A percentile compares a stretch with the other conserved stretches of the same genome.
Conservation (phyloP, 2,888 invertebrate genomes). For the Agonopterix subpropinquella region DNA sequence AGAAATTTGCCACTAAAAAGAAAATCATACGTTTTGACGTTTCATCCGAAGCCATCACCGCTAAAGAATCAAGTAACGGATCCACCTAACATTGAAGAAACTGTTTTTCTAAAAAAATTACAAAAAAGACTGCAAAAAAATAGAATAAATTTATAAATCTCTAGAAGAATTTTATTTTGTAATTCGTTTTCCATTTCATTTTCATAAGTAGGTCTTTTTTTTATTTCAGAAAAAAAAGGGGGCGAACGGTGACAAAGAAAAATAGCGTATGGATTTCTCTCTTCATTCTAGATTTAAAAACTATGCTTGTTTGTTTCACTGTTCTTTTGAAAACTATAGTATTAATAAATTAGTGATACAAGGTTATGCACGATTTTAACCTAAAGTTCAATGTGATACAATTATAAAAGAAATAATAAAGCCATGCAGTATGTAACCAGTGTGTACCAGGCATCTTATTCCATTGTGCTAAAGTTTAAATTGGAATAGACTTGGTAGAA, state of each 20-base stretch:
- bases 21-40: constrained; percentile 66
- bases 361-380: too few relatives aligned
- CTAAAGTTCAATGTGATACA: too few relatives aligned
- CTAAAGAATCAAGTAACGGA: constrained; percentile 47
- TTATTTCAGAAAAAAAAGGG: constrained; percentile 37
- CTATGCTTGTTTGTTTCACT: too few relatives aligned
- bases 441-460: too few relatives aligned
- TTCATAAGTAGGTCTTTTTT: constrained; percentile 9
- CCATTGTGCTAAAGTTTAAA: too few relatives aligned
- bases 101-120: background rate
- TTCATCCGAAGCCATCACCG: constrained; percentile 50
- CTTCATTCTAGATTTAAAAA: background rate
- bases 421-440: too few relatives aligned
- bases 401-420: too few relatives aligned
- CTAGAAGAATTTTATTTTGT: too few relatives aligned
- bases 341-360: too few relatives aligned
- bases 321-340: too few relatives aligned
- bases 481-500: too few relatives aligned
- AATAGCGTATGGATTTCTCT: constrained; percentile 16
- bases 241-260: constrained; percentile 27
- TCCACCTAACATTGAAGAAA: constrained; percentile 21
- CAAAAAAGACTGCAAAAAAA: background rate
- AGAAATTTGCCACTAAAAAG: constrained; percentile 58
- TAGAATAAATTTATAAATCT: background rate
- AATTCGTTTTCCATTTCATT: too few relatives aligned